These are phyloP conservation scores for Cydia fagiglandana DNA, from an alignment of 1,140 invertebrate genomes.

Conservation along the genomic window DNA sequence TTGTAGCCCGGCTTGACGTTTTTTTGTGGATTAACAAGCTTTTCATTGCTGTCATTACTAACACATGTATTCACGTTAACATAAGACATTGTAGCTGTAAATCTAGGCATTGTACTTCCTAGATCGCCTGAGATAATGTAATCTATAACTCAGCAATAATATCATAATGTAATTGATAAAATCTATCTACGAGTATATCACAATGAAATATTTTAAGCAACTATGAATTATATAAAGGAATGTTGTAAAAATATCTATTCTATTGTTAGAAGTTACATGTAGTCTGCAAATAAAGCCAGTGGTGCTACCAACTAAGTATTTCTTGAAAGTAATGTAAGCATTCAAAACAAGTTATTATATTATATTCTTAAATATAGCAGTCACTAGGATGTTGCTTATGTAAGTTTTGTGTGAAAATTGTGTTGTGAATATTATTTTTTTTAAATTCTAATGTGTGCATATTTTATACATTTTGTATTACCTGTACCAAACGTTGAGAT, in stretches of 20 bases:
- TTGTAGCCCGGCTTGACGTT: background rate
- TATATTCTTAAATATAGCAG: background rate
- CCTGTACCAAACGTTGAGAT: conserved; percentile 75
- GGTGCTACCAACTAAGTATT: conserved; percentile 28
- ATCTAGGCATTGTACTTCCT: conserved; percentile 13
- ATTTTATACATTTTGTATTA: conserved; percentile 78
- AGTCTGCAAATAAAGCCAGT: conserved; percentile 24
- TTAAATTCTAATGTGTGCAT: conserved; percentile 53
- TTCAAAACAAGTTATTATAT: conserved; percentile 8
- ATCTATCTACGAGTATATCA: background rate
- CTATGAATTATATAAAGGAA: background rate
- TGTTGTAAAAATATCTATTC: conserved; percentile 10
- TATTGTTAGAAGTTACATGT: background rate
- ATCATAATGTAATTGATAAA: background rate
- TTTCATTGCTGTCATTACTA: conserved; percentile 48
- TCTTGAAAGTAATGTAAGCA: conserved; percentile 7
- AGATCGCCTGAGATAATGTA: conserved; percentile 33
- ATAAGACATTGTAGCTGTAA: conserved; percentile 16
- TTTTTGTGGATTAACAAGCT: conserved; percentile 39
- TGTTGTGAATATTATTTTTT: conserved; percentile 55
- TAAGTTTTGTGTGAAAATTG: conserved; percentile 59
- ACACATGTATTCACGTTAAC: conserved; percentile 31
- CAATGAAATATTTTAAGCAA: conserved; percentile 8
- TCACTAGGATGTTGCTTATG: conserved; percentile 48
- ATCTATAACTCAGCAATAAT: conserved; percentile 35